A percentile compares a stretch with the other conserved stretches of the same genome.
Conservation (phyloP, 2,888 invertebrate species). For the Rhodophaea formosa region DNA sequence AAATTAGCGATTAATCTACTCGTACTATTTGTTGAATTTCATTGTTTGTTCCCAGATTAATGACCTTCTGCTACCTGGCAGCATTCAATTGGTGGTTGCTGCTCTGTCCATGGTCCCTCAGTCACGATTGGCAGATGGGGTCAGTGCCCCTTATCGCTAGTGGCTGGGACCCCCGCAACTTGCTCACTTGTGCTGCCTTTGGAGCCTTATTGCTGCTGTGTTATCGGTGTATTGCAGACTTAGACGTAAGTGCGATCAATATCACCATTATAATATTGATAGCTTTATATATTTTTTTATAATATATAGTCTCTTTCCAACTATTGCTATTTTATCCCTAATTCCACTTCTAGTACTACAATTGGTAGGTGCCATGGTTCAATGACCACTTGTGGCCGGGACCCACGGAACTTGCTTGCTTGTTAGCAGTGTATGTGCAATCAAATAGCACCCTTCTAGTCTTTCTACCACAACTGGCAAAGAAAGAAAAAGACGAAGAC, state of each 20-base stretch:
- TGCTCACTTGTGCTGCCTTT: slow-evolving; percentile 87
- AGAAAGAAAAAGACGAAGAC: no score
- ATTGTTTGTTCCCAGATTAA: slow-evolving; percentile 76
- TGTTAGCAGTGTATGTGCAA: no score
- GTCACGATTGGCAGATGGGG: slow-evolving; percentile 94
- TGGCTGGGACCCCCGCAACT: slow-evolving; percentile 86
- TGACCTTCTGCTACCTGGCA: slow-evolving; percentile 90
- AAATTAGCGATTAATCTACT: no score
- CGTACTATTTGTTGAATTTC: background rate
- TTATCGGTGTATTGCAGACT: slow-evolving; percentile 84
- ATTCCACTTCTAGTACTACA: no score
- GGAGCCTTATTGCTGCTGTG: slow-evolving; percentile 83
- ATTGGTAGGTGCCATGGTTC: no score
- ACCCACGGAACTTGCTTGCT: no score
- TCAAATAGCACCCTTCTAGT: no score
- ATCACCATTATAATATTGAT: background rate
- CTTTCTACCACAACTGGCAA: no score
- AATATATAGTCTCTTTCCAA: no score
- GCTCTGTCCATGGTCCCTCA: slow-evolving; percentile 86
- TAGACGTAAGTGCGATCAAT: slow-evolving; percentile 81
- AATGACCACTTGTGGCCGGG: no score
- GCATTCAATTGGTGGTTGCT: slow-evolving; percentile 91
- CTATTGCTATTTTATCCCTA: no score
- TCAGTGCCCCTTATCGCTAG: slow-evolving; percentile 89
- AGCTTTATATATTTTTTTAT: no score